Evolutionary conservation across 2,797 vertebrate species (phyloP), one percentile per base, ranked within the genome.

Genomic region (Diglossa cyanea): DNA sequence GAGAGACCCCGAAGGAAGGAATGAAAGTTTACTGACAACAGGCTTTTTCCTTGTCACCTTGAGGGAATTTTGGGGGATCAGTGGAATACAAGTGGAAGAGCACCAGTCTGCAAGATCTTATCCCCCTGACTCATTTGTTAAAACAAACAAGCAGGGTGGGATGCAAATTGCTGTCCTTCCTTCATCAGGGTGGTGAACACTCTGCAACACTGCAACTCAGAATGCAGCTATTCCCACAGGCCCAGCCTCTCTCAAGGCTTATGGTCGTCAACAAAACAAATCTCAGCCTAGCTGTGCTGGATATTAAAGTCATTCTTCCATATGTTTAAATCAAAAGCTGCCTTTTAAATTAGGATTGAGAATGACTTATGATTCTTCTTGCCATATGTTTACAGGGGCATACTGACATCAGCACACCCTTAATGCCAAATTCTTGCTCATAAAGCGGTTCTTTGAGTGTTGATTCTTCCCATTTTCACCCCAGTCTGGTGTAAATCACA

Each of bases 401-500:
- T 30, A 75, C 35, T 78, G 72, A 73, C 50, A 88, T 88, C 67
- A 93, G 21, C 3, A 4, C 42, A 83, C 14, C 26, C 74, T 85
- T 71, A 75, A 80, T 66, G 51, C 62, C 77, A 90, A 93, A 80
- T 70, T 60, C 58, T 82, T 73, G 15, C 78, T 93, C 70, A 79
- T 82, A 73, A 92, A 90, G 71, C 70, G 58, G 11, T 87, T 89
- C 37, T 92, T 92, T 39, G 30, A 80, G 71, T 73, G 37, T 78
- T 90, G 74, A 39, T 58, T 76, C 82, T 76, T 86, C 67, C 62
- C 24, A 76, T 90, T 93, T 90, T 73, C 65, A 76, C 54, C 28
- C 58, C 42, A 72, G 24, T 28, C 61, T 57, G 42, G 63, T 88
- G 76, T 95, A 93, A 95, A 96, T 97, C 94, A 96, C 68, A 74